Conservation (phyloP, 37 sponge, comb jelly and placozoan species). For the Oopsacas minuta region DNA sequence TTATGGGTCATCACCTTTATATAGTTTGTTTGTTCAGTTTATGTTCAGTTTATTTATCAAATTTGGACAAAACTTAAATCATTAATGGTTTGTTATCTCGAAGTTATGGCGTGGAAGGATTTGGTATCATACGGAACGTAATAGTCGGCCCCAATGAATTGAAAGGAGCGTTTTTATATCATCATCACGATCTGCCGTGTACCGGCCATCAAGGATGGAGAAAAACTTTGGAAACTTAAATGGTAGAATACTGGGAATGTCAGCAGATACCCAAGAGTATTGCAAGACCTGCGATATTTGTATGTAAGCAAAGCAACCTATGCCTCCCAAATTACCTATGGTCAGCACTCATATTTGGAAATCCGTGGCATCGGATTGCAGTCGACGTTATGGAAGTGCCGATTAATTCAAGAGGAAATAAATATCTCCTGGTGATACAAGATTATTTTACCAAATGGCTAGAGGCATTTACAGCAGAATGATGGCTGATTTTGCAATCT, state of each 20-base stretch:
- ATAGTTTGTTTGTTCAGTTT: conserved; percentile 24
- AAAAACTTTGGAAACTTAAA: background rate
- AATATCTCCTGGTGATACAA: conserved; percentile 24
- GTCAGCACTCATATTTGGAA: conserved; percentile 20
- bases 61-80: conserved; percentile 22
- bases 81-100: conserved; percentile 22
- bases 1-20: background rate
- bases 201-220: conserved; percentile 39
- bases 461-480: too few relatives aligned
- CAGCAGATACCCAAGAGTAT: conserved; percentile 13
- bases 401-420: conserved; percentile 20
- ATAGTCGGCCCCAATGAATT: background rate
- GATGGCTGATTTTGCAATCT: too few relatives aligned
- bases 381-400: conserved; percentile 23
- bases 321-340: conserved; percentile 21
- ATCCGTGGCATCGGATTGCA: conserved; percentile 21
- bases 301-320: conserved; percentile 15
- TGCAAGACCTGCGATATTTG: conserved; percentile 22
- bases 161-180: conserved; percentile 2
- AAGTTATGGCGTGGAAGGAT: background rate
- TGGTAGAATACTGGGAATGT: too few relatives aligned
- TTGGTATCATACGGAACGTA: background rate
- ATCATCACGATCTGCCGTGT: conserved; percentile 5
- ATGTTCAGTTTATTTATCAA: too few relatives aligned
- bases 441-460: too few relatives aligned